Evolutionary conservation across 2,797 vertebrate species (phyloP).

Genomic region (Myotis vivesi): DNA sequence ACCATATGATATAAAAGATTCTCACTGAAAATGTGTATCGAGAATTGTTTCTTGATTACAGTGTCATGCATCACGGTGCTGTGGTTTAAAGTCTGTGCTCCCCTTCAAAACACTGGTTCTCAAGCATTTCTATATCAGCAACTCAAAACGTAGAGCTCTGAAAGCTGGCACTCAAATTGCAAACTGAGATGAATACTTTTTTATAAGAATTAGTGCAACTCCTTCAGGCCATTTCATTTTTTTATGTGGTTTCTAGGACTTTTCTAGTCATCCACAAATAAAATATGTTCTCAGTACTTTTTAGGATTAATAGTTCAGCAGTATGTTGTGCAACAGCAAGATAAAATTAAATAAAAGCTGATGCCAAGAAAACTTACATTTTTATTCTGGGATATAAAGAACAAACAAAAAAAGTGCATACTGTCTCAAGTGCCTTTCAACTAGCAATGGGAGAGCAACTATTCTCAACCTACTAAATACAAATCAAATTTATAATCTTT

Average conservation of each 20-base stretch:
- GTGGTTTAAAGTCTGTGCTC: background rate
- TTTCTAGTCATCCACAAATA: conserved; percentile 47
- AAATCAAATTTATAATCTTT: conserved; percentile 40
- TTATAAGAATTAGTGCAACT: conserved; percentile 50
- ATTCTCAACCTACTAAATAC: background rate
- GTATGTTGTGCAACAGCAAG: conserved; percentile 37
- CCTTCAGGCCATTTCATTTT: conserved; percentile 12
- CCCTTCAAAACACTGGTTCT: conserved; percentile 16
- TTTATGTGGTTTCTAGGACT: background rate
- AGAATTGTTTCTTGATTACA: conserved; percentile 58
- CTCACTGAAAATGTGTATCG: conserved; percentile 36
- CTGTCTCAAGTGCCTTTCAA: background rate
- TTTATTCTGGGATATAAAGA: conserved; percentile 54
- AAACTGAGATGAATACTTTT: conserved; percentile 42
- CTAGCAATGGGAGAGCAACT: background rate
- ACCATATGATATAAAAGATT: background rate
- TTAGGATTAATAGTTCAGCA: conserved; percentile 59
- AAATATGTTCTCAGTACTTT: conserved; percentile 40
- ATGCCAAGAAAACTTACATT: conserved; percentile 32
- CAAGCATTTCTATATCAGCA: conserved; percentile 19
- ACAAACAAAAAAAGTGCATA: background rate
- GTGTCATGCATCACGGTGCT: background rate
- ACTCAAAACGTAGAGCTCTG: conserved; percentile 25
- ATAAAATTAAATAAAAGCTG: conserved; percentile 70
- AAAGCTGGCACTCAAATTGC: conserved; percentile 24